phyloP scores from a whole-genome alignment of 2,888 invertebrate species.

The Leptothorax acervorum region DNA sequence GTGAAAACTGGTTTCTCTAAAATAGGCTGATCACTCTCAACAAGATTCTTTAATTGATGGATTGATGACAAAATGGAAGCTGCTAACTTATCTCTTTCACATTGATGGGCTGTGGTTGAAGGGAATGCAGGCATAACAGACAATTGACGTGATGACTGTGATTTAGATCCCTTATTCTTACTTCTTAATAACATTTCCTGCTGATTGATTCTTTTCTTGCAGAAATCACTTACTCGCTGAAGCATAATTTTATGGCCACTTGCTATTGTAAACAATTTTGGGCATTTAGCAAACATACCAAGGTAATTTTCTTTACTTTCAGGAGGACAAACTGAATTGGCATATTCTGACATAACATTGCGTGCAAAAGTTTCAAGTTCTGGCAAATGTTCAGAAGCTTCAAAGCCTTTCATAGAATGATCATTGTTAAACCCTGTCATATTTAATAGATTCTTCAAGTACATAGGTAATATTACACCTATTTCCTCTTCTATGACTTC shows the following conservation, averaged over 20 bases:
- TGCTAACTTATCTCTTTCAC: no score
- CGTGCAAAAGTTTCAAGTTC: slow-evolving; percentile 12
- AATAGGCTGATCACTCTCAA: not conserved
- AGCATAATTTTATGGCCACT: not conserved
- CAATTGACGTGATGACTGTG: no score
- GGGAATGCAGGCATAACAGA: no score
- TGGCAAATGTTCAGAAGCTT: slow-evolving; percentile 9
- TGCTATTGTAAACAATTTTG: not conserved
- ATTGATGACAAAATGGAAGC: slow-evolving; percentile 1
- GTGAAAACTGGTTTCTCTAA: no score
- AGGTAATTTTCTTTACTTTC: no score
- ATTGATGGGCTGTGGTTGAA: no score
- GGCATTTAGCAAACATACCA: no score
- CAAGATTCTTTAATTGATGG: not conserved
- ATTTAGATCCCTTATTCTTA: no score
- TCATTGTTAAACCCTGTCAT: not conserved
- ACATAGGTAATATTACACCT: not conserved
- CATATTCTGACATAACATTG: not conserved
- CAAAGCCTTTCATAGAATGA: not conserved
- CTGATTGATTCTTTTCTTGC: not conserved
- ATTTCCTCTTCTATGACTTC: no score
- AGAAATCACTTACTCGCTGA: not conserved
- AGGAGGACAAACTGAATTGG: no score
- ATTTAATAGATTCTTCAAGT: slow-evolving; percentile 6
- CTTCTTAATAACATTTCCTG: not conserved